Conservation (phyloP, 1,140 invertebrate species). For the Tetramorium simillimum region DNA sequence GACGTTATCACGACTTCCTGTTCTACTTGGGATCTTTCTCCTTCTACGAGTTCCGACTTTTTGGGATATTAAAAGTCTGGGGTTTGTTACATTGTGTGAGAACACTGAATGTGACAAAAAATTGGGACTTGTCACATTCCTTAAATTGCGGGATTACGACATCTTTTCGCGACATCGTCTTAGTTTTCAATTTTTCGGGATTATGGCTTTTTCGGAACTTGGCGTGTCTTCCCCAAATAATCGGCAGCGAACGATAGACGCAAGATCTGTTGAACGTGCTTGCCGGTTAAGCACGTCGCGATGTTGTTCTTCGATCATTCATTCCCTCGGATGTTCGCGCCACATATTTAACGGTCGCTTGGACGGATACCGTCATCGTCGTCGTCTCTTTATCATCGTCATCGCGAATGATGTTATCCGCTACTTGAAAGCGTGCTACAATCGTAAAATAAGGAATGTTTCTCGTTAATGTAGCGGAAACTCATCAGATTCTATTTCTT, state of each 20-base stretch:
- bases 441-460: background rate
- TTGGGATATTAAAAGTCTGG: too few species aligned
- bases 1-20: too few species aligned
- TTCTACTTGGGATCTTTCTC: too few species aligned
- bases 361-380: conserved; percentile 48
- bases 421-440: background rate
- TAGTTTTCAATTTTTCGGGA: too few species aligned
- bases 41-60: too few species aligned
- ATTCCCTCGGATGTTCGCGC: conserved; percentile 25
- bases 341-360: background rate
- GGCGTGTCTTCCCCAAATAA: background rate
- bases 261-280: conserved; percentile 49
- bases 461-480: background rate
- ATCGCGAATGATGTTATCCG: conserved; percentile 1
- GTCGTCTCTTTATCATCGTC: conserved; percentile 15
- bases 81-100: too few species aligned
- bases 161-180: too few species aligned
- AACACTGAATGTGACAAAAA: too few species aligned
- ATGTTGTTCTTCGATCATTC: background rate
- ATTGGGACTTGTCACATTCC: too few species aligned
- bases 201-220: too few species aligned
- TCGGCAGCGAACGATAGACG: conserved; percentile 25
- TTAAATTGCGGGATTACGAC: too few species aligned
- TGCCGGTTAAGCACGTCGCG: conserved; percentile 64
- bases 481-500: background rate